Base-by-base conservation (phyloP, 2,797 vertebrate species). In the Alectoris magna region DNA sequence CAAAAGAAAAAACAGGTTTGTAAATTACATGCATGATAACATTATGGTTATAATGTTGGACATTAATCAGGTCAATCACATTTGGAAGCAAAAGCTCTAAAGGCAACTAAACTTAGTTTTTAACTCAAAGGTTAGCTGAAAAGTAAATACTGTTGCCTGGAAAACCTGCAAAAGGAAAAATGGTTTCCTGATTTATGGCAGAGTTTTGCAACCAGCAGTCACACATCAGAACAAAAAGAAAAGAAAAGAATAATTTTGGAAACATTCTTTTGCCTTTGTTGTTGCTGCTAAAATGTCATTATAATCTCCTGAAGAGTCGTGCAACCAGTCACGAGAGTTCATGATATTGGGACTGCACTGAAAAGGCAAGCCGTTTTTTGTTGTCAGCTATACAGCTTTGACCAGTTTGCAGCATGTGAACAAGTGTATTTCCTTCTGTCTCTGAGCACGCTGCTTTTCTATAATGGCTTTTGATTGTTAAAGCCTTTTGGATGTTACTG, bases 61-160 rank as follows among this genome's bases (percentile, higher is more conserved):
- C 66, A 75, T 56, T 9, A 24, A 92, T 92, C 94, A 88, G 89
- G 73, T 92, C 92, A 97, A 91, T 77, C 90, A 91, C 60, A 44
- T 66, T 91, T 27, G 77, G 87, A 97, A 97, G 97, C 97, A 29
- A 26, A 97, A 97, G 97, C 97, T 95, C 93, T 97, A 98, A 98
- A 98, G 98, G 98, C 98, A 98, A 98, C 98, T 96, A 98, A 98
- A 98, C 97, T 94, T 97, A 97, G 97, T 86, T 98, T 98, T 98
- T 98, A 98, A 98, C 97, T 98, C 96, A 98, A 98, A 98, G 98
- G 98, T 98, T 98, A 98, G 98, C 98, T 98, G 98, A 98, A 97
- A 88, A 93, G 89, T 66, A 77, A 84, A 71, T 14, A 34, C 75
- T 77, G 93, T 78, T 92, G 95, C 90, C 93, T 90, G 92, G 84